Evolutionary conservation across 2,888 invertebrate species (phyloP), one percentile per base, ranked within the genome.

Genomic region (Auanema freiburgensis): DNA sequence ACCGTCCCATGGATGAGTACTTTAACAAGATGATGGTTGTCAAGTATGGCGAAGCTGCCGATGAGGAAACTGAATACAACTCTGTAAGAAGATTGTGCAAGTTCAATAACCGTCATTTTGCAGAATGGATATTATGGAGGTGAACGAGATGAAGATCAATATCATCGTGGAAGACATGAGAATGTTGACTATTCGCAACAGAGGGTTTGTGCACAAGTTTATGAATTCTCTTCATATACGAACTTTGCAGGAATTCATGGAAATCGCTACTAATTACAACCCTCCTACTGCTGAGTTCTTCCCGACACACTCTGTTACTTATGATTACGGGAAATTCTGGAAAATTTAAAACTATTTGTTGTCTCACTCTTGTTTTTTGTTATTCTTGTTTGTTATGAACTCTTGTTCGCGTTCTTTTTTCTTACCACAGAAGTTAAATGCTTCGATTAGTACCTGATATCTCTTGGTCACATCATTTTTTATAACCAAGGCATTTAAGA

Each of bases 1-100:
- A 68, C 61, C 69, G 72, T 2, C 63, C 65, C 52, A 40, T 51
- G 4, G 69, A 73, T 25, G 76, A 71, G 51, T 62, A 70, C 5
- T 73, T 73, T 62, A 62, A 65, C 1, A 57, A 67, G 16, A 67
- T 71, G 60, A 73, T 76, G 73, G 55, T 67, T 1, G 68, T 70
- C 57, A 60, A 65, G n/a, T 76, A 67, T 33, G 73, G 72, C 12
- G 69, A 65, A 50, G 33, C 33, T 33, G 33, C 33, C 33, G 69
- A 69, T 50, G 60, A 67, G 18, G 65, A 63, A 16, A 63, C 63
- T 49, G 67, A 49, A 5, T 70, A 71, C 51, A 67, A 64, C 50
- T 68, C 62, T 16, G 11, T 59, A 18, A 66, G 57, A n/a, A n/a
- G n/a, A n/a, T n/a, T n/a, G n/a, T n/a, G n/a, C n/a, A n/a, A n/a